Evolutionary conservation across 2,113 vertebrate species (phyloP), one percentile per base, ranked within the genome.

Genomic region (Callipepla californica): DNA sequence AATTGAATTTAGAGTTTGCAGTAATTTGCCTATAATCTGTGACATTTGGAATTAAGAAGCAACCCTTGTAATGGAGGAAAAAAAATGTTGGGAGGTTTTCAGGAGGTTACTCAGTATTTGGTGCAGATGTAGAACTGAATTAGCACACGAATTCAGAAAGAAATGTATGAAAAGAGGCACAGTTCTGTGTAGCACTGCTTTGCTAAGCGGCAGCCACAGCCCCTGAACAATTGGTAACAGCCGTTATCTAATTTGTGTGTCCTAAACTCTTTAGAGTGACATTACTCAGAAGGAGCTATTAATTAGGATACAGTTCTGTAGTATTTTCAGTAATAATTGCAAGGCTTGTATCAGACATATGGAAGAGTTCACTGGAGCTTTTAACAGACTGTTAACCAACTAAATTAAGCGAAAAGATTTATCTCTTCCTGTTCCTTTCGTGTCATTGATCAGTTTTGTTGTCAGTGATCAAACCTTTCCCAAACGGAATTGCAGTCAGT

Each of bases 301-400:
- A 96, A 92, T 96, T 96, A 86, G 96, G 73, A 28, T 47, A 10
- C 13, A 70, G 44, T 74, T 93, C 76, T 85, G 57, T 36, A 38
- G 30, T 50, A 44, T 30, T 79, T 90, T 63, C 82, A 57, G 87
- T 40, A 83, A 94, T 90, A 95, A 91, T 88, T 92, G 76, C 90
- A 65, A 69, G 47, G 82, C 78, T 92, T 45, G 36, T n/a, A 51
- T 80, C 80, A 92, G 88, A 83, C 90, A 92, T 93, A 93, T 90
- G 93, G 85, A 89, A 30, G 65, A 86, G 85, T 92, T 94, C 88
- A 86, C 45, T 47, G 11, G 92, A 85, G 90, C 67, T 96, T 96
- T 59, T 55, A 85, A 38, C 85, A 91, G 85, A 10, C 72, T 94
- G 90, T 76, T 83, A 85, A 77, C 87, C 1, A 6, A 67, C 93